Conservation (phyloP, 2,888 invertebrate species). For the Chalcosyrphus nemorum region DNA sequence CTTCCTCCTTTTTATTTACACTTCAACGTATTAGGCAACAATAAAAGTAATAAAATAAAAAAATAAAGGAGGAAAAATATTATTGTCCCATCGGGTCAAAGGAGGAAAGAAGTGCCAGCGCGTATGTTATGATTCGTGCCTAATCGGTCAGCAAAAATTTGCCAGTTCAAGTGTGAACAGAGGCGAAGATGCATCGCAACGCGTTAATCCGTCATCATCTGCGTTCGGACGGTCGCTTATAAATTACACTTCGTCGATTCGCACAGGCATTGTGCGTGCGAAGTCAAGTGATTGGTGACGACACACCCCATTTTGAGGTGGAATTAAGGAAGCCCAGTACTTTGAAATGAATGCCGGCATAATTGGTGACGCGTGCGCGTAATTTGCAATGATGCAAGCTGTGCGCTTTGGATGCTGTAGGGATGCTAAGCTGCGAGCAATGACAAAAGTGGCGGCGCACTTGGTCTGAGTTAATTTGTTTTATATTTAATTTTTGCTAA, state of each 20-base stretch:
- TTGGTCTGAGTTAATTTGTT: constrained; percentile 60
- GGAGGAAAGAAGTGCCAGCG: constrained; percentile 27
- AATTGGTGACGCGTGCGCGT: constrained; percentile 70
- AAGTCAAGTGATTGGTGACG: constrained; percentile 58
- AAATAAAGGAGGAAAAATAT: constrained; percentile 41
- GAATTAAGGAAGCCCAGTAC: constrained; percentile 46
- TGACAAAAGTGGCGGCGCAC: constrained; percentile 56
- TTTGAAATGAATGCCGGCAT: constrained; percentile 36
- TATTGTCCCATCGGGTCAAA: constrained; percentile 54
- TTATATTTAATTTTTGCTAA: constrained; percentile 38
- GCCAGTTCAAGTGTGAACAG: constrained; percentile 60
- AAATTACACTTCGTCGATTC: constrained; percentile 58
- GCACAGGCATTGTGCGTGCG: constrained; percentile 52
- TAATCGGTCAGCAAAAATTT: constrained; percentile 72
- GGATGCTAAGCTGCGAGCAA: background rate
- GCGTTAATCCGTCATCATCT: background rate
- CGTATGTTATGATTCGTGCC: constrained; percentile 72
- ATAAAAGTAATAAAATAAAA: constrained; percentile 70
- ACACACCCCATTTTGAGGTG: constrained; percentile 69
- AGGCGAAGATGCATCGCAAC: constrained; percentile 51
- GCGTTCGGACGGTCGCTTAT: constrained; percentile 26
- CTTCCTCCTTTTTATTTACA: constrained; percentile 26
- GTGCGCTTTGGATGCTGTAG: constrained; percentile 2
- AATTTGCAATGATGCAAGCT: constrained; percentile 47
- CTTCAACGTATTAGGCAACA: constrained; percentile 29